phyloP scores from a whole-genome alignment of 2,113 vertebrate species.

The Pseudopipra pipra region DNA sequence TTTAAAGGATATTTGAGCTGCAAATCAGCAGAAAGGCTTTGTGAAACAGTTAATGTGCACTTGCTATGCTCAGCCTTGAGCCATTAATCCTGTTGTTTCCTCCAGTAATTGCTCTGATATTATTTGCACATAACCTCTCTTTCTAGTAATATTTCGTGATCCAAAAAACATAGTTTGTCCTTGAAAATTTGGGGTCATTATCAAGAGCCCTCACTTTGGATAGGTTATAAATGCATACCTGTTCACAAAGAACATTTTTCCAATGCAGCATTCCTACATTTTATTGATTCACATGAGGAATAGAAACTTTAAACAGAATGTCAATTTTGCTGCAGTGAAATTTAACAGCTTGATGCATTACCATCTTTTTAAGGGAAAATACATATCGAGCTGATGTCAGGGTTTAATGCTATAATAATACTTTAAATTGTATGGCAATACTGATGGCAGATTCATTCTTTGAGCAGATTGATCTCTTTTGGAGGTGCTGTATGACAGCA shows the following conservation, averaged over 20 bases:
- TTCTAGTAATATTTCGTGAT: background rate
- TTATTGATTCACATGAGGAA: background rate
- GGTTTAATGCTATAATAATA: background rate
- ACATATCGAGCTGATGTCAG: background rate
- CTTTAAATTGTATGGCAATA: background rate
- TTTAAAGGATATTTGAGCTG: background rate
- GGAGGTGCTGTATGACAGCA: background rate
- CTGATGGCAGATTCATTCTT: background rate
- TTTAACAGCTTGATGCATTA: conserved; percentile 6
- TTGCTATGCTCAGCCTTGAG: background rate
- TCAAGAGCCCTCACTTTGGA: background rate
- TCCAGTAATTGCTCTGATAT: background rate
- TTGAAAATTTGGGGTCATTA: background rate
- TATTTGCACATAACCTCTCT: background rate
- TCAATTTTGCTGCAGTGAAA: background rate
- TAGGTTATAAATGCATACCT: background rate
- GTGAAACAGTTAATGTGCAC: background rate
- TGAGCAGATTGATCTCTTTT: background rate
- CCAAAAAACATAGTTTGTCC: background rate
- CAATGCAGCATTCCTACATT: background rate
- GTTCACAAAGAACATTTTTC: background rate
- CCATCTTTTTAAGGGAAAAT: conserved; percentile 6
- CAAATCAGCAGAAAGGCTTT: background rate
- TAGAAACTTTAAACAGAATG: background rate
- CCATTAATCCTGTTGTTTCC: background rate